These are phyloP conservation scores for Pangasius krempfi DNA, from an alignment of 2,797 vertebrate species.

Conservation along the genomic window DNA sequence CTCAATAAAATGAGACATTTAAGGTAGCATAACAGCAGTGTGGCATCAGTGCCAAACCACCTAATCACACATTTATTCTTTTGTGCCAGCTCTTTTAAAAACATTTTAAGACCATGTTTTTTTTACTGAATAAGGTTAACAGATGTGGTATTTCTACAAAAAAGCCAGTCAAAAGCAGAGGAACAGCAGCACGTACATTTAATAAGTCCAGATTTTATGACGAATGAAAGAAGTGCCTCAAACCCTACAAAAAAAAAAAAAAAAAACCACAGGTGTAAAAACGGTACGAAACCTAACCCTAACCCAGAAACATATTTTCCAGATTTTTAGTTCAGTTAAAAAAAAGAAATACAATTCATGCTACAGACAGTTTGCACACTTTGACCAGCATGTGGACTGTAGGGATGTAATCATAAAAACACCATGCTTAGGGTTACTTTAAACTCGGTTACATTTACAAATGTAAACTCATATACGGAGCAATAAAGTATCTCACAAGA, in stretches of 20 bases:
- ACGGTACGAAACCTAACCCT: not conserved
- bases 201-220: constrained; percentile 19
- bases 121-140: not conserved
- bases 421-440: not conserved
- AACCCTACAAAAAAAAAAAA: not conserved
- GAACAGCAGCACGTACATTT: constrained; percentile 22
- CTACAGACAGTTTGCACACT: not conserved
- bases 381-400: not conserved
- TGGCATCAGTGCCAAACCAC: constrained; percentile 60
- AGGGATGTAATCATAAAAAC: not conserved
- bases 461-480: not conserved
- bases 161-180: not conserved
- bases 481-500: constrained; percentile 4
- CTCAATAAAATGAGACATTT: not conserved
- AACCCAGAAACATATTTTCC: not conserved
- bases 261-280: not conserved
- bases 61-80: constrained; percentile 62
- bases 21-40: constrained; percentile 52
- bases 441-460: not conserved
- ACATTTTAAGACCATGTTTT: not conserved
- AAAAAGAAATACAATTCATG: not conserved
- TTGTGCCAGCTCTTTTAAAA: constrained; percentile 1
- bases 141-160: not conserved
- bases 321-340: not conserved
- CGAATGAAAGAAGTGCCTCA: not conserved